A percentile compares a stretch with the other conserved stretches of the same genome.
Conservation (phyloP, 2,113 vertebrate genomes). For the Tiliqua scincoides region DNA sequence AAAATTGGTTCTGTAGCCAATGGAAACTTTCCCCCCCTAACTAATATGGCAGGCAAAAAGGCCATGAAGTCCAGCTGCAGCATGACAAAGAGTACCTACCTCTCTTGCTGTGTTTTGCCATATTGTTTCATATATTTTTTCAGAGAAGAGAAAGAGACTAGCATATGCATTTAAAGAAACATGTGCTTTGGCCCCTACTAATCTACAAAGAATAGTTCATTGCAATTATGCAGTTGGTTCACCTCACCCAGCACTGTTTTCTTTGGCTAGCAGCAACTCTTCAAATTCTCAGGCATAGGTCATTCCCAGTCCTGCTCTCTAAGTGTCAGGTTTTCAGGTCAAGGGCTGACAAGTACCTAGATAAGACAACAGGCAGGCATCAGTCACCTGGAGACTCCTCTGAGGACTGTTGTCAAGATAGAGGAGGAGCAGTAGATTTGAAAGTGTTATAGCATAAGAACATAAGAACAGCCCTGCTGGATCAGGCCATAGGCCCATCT, state of each 20-base stretch:
- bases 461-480: no score
- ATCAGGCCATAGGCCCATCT: no score
- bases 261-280: neutral
- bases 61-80: no score
- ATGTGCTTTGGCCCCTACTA: neutral
- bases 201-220: neutral
- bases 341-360: neutral
- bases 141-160: no score
- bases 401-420: neutral
- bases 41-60: no score
- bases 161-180: no score
- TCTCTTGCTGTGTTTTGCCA: no score
- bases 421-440: neutral
- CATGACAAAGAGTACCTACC: no score
- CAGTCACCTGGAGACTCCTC: neutral
- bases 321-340: neutral
- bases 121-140: no score
- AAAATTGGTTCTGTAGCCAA: neutral
- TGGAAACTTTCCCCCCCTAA: no score
- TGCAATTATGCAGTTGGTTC: neutral
- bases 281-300: neutral
- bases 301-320: neutral
- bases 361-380: neutral
- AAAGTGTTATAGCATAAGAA: neutral
- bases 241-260: neutral